Evolutionary conservation across 2,888 invertebrate genomes (phyloP), one percentile per base, ranked within the genome.

Genomic region (Hypselothyrea guttata): DNA sequence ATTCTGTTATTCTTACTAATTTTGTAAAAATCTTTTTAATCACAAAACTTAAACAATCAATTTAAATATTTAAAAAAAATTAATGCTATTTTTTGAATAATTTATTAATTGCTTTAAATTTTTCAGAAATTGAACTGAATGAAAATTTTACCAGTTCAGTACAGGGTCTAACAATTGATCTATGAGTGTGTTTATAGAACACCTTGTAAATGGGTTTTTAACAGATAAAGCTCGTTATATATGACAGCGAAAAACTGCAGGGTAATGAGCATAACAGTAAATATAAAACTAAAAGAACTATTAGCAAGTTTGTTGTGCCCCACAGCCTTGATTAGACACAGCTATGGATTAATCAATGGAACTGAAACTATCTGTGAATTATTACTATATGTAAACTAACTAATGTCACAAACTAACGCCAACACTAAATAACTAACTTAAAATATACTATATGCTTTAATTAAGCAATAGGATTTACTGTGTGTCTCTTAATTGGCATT

Each of bases 121-220:
- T n/a, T n/a, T n/a, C n/a, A n/a, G n/a, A n/a, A n/a, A n/a, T n/a
- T n/a, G n/a, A n/a, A 47, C 45, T 22, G 22, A 22, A 35, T 31
- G 7, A 16, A 33, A 13, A 27, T 13, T 33, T 31, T 52, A 22
- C 22, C 22, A 5, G 3, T 22, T 4, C 22, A 22, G 22, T 22
- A 22, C 22, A 22, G 22, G 22, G 22, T 22, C 22, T 22, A 37
- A 31, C 38, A 33, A 31, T 2, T 49, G 48, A 8, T 28, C 34
- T 44, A 45, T 65, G 47, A 47, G 51, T 37, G 35, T 52, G 71
- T 54, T 51, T 59, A 48, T 22, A 13, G 31, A 60, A 65, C 51
- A 65, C 38, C 30, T 44, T 44, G 66, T 59, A 55, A 55, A 64
- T 42, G 33, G 27, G 45, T 46, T 40, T 40, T 15, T 44, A 58